A percentile compares a stretch with the other conserved stretches of the same genome.
Conservation (phyloP, 1,140 invertebrate species). For the Eupristina koningsbergeri region DNA sequence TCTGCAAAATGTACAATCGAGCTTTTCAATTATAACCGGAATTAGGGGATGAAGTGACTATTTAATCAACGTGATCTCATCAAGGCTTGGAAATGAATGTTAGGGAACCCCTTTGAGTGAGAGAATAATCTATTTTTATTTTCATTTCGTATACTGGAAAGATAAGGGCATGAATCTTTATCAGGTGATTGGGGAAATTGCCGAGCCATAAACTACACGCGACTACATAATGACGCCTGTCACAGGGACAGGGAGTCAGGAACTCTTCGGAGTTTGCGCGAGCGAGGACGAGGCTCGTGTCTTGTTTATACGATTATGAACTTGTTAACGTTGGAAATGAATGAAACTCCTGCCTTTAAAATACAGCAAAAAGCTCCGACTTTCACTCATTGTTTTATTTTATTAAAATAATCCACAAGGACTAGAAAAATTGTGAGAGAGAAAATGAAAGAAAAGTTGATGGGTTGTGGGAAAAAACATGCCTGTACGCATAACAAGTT, state of each 20-base stretch:
- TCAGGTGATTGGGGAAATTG: constrained; percentile 48
- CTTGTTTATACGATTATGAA: constrained; percentile 7
- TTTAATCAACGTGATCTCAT: constrained; percentile 46
- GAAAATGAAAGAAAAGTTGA: constrained; percentile 27
- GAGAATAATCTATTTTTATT: constrained; percentile 42
- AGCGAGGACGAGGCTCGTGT: constrained; percentile 60
- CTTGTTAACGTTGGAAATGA: neutral
- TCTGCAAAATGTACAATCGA: constrained; percentile 35
- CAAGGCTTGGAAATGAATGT: constrained; percentile 41
- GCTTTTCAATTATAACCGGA: neutral
- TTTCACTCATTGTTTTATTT: neutral
- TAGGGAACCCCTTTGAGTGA: constrained; percentile 29
- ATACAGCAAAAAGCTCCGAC: neutral
- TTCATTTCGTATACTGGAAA: constrained; percentile 26
- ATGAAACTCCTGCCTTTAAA: neutral
- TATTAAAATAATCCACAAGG: constrained; percentile 10
- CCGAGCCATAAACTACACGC: constrained; percentile 53
- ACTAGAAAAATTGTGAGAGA: constrained; percentile 32
- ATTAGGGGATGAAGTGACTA: neutral
- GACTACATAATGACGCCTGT: constrained; percentile 59
- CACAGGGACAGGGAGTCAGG: constrained; percentile 60
- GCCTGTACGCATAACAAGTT: constrained; percentile 48
- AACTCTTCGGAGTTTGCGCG: constrained; percentile 64
- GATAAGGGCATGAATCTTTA: constrained; percentile 40
- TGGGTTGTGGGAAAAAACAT: constrained; percentile 39